Evolutionary conservation across 2,113 vertebrate species (phyloP), one percentile per base, ranked within the genome.

Genomic region (Agelaius phoeniceus): DNA sequence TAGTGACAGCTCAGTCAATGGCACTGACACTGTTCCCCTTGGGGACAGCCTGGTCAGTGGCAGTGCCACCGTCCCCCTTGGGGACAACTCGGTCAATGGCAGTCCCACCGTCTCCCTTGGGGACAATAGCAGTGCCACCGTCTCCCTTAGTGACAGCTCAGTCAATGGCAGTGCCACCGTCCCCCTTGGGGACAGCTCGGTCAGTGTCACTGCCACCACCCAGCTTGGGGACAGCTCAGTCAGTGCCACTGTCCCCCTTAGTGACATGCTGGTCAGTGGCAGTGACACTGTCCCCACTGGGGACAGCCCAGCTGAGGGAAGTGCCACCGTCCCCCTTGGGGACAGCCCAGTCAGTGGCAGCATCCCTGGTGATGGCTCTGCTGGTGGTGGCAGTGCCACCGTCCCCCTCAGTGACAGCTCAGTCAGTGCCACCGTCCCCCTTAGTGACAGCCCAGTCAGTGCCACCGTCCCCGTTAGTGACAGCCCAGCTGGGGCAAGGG

Each of bases 121-220:
- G 35, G 35, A 35, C 10, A 15, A 3, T 37, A 26, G 18, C 37
- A 62, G 4, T 62, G 59, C 4, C 59, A 62, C 17, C 13, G 37
- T 39, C 6, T 11, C 37, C 7, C 0, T 3, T 28, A 4, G 66
- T 2, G 67, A 37, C 66, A 23, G 43, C 6, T 0, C 3, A 0
- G n/a, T 10, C 8, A 11, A 2, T 33, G 57, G 4, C 57, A 59
- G 3, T 59, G n/a, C 7, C 22, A 26, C 4, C 3, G 11, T 17
- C 15, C 16, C n/a, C 7, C 4, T 8, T 59, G 2, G n/a, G 4
- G 57, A 59, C n/a, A 35, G n/a, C n/a, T n/a, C n/a, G n/a, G n/a
- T n/a, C n/a, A n/a, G 7, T 48, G 48, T 6, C 17, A 19, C 12
- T 62, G 61, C 12, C 61, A 41, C 17, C 15, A 9, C 51, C 9